phyloP scores from a whole-genome alignment of 2,888 invertebrate genomes.

The Stenodera caucasica region DNA sequence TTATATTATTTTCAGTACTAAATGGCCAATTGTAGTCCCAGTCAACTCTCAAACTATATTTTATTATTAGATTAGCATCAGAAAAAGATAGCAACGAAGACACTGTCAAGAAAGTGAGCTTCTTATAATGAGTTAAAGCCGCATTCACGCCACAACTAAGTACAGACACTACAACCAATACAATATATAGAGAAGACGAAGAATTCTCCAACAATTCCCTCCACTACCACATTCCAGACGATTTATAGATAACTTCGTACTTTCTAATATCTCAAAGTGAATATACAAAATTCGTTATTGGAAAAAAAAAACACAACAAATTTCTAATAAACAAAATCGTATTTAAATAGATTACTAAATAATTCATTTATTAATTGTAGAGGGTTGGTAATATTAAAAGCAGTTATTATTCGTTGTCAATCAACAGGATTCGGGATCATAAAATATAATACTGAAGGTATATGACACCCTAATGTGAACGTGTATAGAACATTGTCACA shows the following conservation, averaged over 20 bases:
- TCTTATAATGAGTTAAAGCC: constrained; percentile 2
- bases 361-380: too few species aligned
- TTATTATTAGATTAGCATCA: constrained; percentile 7
- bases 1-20: background rate
- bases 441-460: constrained; percentile 23
- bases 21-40: constrained; percentile 1
- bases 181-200: background rate
- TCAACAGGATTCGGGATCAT: constrained; percentile 17
- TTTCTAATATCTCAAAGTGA: constrained; percentile 3
- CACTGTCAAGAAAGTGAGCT: constrained; percentile 8
- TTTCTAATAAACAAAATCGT: background rate
- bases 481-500: constrained; percentile 20
- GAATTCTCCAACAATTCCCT: constrained; percentile 4
- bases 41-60: constrained; percentile 5
- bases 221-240: constrained; percentile 3
- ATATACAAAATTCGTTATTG: background rate
- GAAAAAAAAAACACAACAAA: too few species aligned
- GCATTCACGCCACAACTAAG: constrained; percentile 7
- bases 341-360: background rate
- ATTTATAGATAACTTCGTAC: constrained; percentile 4
- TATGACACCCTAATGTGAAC: constrained; percentile 28
- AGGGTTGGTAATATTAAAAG: background rate
- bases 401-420: constrained; percentile 2
- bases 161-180: constrained; percentile 6
- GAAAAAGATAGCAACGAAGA: constrained; percentile 1